A percentile compares a stretch with the other conserved stretches of the same genome.
phyloP scores from a whole-genome alignment of 2,113 vertebrate species.

The Archilochus colubris region DNA sequence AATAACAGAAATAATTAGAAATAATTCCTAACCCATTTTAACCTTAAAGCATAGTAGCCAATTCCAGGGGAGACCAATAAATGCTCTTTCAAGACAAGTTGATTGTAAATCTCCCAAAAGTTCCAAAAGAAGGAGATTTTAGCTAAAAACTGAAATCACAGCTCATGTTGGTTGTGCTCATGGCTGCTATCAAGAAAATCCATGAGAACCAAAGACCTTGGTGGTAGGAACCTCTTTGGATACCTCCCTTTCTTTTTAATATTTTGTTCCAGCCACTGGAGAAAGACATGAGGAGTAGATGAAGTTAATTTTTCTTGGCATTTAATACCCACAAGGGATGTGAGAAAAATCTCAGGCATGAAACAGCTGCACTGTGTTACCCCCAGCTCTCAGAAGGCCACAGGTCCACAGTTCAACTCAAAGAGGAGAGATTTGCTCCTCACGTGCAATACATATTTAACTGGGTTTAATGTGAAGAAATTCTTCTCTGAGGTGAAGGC shows the following conservation, averaged over 20 bases:
- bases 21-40: neutral
- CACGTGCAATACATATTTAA: conserved; percentile 53
- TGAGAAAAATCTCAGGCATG: neutral
- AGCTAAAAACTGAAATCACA: neutral
- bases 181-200: neutral
- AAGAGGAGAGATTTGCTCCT: conserved; percentile 30
- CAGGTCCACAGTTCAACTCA: conserved; percentile 13
- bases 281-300: neutral
- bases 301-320: neutral
- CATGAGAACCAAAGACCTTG: neutral
- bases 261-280: neutral
- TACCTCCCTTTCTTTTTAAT: neutral
- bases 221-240: neutral
- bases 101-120: neutral
- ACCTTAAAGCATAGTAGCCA: neutral
- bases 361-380: neutral
- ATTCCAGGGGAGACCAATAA: neutral
- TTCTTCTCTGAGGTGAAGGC: neutral
- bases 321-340: neutral
- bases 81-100: neutral
- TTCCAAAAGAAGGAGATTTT: neutral
- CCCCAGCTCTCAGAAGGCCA: neutral
- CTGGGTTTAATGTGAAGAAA: conserved; percentile 68
- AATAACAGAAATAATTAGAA: neutral
- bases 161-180: neutral